These are phyloP conservation scores for Tragulus kanchil DNA, from an alignment of 2,113 vertebrate genomes.

Conservation along the genomic window DNA sequence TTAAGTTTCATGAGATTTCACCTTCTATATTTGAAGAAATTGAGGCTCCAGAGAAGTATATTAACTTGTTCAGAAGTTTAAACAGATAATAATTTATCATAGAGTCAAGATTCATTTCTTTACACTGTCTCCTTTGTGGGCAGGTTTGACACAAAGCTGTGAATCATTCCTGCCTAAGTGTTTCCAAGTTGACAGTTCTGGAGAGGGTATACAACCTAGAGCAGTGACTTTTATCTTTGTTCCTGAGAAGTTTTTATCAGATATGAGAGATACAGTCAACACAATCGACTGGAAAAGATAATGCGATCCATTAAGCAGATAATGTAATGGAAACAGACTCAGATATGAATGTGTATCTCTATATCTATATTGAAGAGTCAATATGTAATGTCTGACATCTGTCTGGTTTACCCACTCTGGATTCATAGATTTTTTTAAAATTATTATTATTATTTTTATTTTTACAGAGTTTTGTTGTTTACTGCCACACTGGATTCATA, in stretches of 20 bases:
- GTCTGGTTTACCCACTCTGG: neutral
- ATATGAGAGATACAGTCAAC: neutral
- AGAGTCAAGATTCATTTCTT: constrained; percentile 2
- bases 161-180: neutral
- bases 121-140: neutral
- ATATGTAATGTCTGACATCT: neutral
- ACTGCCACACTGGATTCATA: neutral
- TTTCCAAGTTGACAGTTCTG: neutral
- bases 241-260: neutral
- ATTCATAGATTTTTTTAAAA: neutral
- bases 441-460: no score
- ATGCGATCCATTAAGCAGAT: neutral
- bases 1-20: neutral
- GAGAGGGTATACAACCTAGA: neutral
- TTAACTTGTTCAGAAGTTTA: constrained; percentile 9
- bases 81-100: neutral
- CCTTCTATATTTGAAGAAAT: neutral
- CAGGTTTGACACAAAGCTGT: neutral
- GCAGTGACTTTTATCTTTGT: neutral
- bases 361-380: neutral
- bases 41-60: neutral
- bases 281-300: neutral
- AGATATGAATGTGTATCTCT: neutral
- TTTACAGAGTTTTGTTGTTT: no score
- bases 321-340: neutral